Evolutionary conservation across 2,797 vertebrate genomes (phyloP).

Genomic region (Xenentodon cancila): DNA sequence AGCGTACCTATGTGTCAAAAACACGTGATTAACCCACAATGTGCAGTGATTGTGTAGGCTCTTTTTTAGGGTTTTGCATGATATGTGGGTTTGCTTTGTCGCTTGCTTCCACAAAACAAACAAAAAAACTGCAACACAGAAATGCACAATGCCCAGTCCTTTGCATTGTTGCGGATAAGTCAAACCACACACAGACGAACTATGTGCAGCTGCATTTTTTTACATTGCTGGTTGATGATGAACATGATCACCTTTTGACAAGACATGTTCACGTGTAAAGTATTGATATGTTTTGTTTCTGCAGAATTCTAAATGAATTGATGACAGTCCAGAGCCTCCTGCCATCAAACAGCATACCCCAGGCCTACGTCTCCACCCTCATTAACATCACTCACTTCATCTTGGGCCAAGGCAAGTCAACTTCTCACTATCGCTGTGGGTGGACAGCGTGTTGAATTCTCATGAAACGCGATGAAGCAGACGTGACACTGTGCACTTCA

Average conservation of each 20-base stretch:
- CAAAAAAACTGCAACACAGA: too few relatives aligned
- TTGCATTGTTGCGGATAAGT: too few relatives aligned
- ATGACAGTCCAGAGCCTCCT: slow-evolving; percentile 60
- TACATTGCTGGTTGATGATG: background rate
- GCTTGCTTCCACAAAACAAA: too few relatives aligned
- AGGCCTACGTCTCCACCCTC: slow-evolving; percentile 59
- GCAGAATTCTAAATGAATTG: slow-evolving; percentile 77
- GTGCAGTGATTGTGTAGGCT: too few relatives aligned
- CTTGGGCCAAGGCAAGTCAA: slow-evolving; percentile 73
- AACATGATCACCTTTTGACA: slow-evolving; percentile 25
- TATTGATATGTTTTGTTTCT: slow-evolving; percentile 43
- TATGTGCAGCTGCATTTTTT: too few relatives aligned
- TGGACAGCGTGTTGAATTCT: slow-evolving; percentile 30
- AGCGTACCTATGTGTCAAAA: too few relatives aligned
- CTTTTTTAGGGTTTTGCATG: too few relatives aligned
- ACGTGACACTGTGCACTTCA: slow-evolving; percentile 9
- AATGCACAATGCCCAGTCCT: too few relatives aligned
- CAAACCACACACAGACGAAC: too few relatives aligned
- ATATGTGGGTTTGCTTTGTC: too few relatives aligned
- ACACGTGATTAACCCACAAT: too few relatives aligned
- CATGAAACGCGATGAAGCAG: slow-evolving; percentile 35
- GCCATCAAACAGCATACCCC: slow-evolving; percentile 64
- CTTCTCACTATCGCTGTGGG: slow-evolving; percentile 28
- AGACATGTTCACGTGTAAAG: slow-evolving; percentile 13
- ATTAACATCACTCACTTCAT: slow-evolving; percentile 66